Base-by-base conservation (phyloP, 2,113 vertebrate species). In the Mobula birostris region DNA sequence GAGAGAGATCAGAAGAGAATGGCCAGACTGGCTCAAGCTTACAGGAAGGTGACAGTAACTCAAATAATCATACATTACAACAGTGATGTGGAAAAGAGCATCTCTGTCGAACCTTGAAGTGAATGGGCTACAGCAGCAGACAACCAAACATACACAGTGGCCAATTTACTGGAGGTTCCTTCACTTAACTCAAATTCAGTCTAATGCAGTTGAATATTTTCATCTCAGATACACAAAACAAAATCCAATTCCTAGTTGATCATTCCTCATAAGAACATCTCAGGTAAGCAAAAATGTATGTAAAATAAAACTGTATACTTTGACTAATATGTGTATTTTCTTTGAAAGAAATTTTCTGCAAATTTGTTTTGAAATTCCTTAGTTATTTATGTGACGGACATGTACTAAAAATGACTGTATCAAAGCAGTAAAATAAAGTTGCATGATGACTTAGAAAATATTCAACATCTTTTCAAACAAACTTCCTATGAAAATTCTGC, bases 401-500 rank as follows among this genome's bases (percentile, higher is more conserved):
- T 72, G 5, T 76, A 94, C 36, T 29, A 76, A 40, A 94, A 19
- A 27, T 77, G 68, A 77, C 68, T 76, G 70, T 70, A 56, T 61
- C 56, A 48, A 94, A 70, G 32, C 68, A 94, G 66, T 70, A 77
- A 40, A 24, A 91, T n/a, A 56, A 48, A 94, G 8, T 77, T 15
- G 40, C 48, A 76, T 17, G 66, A 36, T 40, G 21, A 12, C 85
- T 90, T 66, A 76, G 24, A 82, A 74, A 83, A 72, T 74, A 94
- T 72, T 78, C 83, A 94, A 77, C 79, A 15, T 56, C 95, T 88
- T 85, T 48, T 78, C n/a, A 48, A 36, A 9, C 2, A 7, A 8
- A 94, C 56, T 72, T 0, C 63, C 74, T 85, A 48, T 74, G 94
- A 78, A 4, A 80, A 94, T 94, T 27, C 15, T 83, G 27, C 27